phyloP scores from a whole-genome alignment of 1,140 invertebrate species.

The Micrasema longulum region DNA sequence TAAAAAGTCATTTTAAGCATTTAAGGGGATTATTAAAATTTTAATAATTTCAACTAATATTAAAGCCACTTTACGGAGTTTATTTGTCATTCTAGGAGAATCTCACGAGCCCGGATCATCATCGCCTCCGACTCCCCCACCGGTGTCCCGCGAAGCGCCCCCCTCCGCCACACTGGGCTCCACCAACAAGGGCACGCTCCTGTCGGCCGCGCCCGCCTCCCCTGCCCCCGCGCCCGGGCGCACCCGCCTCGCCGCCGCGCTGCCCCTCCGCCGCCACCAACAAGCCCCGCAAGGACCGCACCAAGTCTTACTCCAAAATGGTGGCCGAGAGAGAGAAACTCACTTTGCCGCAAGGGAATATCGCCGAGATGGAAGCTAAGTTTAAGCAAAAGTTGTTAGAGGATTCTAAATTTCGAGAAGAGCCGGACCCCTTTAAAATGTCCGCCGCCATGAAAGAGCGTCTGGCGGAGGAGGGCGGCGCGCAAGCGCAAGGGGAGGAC shows the following conservation, averaged over 20 bases:
- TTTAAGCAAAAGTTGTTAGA: slow-evolving; percentile 73
- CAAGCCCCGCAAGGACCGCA: slow-evolving; percentile 61
- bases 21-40: too few species aligned
- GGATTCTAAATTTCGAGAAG: slow-evolving; percentile 57
- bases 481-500: slow-evolving; percentile 81
- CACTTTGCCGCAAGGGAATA: slow-evolving; percentile 62
- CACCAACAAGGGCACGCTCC: slow-evolving; percentile 73
- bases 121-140: slow-evolving; percentile 25
- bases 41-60: too few species aligned
- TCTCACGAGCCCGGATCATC: not conserved
- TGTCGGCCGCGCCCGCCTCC: slow-evolving; percentile 52
- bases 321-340: slow-evolving; percentile 59
- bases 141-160: slow-evolving; percentile 49
- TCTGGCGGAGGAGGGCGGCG: slow-evolving; percentile 57
- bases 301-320: slow-evolving; percentile 69
- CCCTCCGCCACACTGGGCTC: slow-evolving; percentile 70
- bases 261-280: slow-evolving; percentile 57
- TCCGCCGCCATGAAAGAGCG: slow-evolving; percentile 32
- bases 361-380: slow-evolving; percentile 71
- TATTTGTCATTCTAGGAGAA: not conserved
- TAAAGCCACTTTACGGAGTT: too few species aligned
- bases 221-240: slow-evolving; percentile 51
- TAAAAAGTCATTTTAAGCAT: too few species aligned
- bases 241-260: slow-evolving; percentile 52
- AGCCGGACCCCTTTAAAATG: slow-evolving; percentile 42